Evolutionary conservation across 2,888 invertebrate genomes (phyloP).

Genomic region (Apamea sordens): DNA sequence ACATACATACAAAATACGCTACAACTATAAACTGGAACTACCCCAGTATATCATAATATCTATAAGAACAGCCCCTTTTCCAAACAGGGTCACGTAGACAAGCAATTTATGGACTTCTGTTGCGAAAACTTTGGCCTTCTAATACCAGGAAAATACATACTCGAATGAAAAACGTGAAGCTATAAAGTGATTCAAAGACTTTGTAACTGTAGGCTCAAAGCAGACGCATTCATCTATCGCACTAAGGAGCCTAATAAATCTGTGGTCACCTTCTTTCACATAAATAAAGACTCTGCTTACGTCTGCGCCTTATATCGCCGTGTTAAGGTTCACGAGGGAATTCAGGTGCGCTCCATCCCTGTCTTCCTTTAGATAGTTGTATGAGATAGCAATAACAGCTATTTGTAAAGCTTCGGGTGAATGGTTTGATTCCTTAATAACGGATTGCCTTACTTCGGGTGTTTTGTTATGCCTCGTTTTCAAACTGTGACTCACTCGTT

Average conservation of each 20-base stretch:
- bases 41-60: conserved; percentile 35
- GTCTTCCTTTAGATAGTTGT: conserved; percentile 73
- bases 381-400: conserved; percentile 76
- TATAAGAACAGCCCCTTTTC: conserved; percentile 48
- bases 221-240: conserved; percentile 78
- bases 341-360: conserved; percentile 70
- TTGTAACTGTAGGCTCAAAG: conserved; percentile 71
- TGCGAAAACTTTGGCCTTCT: conserved; percentile 34
- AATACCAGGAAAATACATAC: conserved; percentile 41
- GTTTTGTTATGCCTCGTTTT: conserved; percentile 66
- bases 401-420: conserved; percentile 74
- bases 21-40: conserved; percentile 23
- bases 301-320: conserved; percentile 76
- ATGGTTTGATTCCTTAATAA: conserved; percentile 76
- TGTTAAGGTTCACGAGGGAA: conserved; percentile 80
- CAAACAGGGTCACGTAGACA: conserved; percentile 44
- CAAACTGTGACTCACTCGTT: conserved; percentile 48
- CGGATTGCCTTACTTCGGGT: conserved; percentile 69
- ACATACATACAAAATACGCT: neutral
- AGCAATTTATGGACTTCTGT: conserved; percentile 45
- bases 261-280: conserved; percentile 79
- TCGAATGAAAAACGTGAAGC: conserved; percentile 67
- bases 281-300: conserved; percentile 80
- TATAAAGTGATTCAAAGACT: conserved; percentile 72
- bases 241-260: conserved; percentile 86